Base-by-base conservation (phyloP, 2,888 invertebrate species). In the Hemistola chrysoprasaria region DNA sequence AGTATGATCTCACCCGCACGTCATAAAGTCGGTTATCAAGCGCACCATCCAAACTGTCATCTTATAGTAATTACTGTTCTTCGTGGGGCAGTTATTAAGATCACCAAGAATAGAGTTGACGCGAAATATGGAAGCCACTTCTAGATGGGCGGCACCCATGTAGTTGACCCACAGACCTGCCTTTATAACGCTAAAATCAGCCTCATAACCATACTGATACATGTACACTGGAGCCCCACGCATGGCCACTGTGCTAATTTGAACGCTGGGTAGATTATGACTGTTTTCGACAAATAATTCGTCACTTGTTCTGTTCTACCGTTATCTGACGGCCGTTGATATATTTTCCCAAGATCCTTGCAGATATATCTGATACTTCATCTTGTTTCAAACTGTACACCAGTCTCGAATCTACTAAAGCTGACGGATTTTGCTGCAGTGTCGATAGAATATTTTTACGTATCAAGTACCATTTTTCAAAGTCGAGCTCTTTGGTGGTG, bases 141-240 rank as follows among this genome's bases (percentile, higher is more conserved):
- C 90, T 1, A 78, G 75, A 38, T 90, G 90, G 4, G 40, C 51
- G 1, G 55, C 56, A 25, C 84, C 86, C 1, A 71, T 66, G 6
- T 82, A 56, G 0, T 71, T 28, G 16, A 43, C 21, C 44, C 51
- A 49, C 3, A 49, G 8, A 0, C 41, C 50, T 5, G 38, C 62
- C 49, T 84, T 86, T 30, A 84, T 76, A 1, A 81, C 50, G 0
- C 82, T 84, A 36, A 79, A 44, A 1, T 75, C 64, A 1, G 84
- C 82, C 25, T 82, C 74, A 40, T 80, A 89, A n/a, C 76, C 64
- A 54, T 83, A 89, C 37, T 84, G 71, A 51, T 86, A 86, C 50
- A 87, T 57, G 35, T 75, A 89, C 0, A 79, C 71, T 0, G 83
- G 79, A 11, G 67, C 73, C 1, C 50, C 52, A 0, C 27, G 32